Evolutionary conservation across 2,797 vertebrate species (phyloP), one percentile per base, ranked within the genome.

Genomic region (Yasuhikotakia modesta): DNA sequence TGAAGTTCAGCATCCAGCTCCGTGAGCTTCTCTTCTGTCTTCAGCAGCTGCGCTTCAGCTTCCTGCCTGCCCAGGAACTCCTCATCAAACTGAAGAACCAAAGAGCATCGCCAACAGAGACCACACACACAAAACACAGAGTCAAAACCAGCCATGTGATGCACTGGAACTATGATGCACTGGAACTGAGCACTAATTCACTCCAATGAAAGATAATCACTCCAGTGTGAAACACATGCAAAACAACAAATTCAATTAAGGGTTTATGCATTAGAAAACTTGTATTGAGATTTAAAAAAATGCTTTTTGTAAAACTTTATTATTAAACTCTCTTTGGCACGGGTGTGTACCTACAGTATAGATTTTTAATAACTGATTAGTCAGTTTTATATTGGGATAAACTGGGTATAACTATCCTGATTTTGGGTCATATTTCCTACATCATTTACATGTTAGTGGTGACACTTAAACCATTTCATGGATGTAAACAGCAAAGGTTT

Each of bases 1-100:
- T 94, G 93, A 70, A 97, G 88, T 89, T 96, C 95, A 75, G 89
- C 91, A 91, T 97, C 95, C 86, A 98, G 95, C 85, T 93, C 93
- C 85, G 80, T 90, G 85, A 96, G 94, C 90, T 93, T 92, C 86
- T 95, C 95, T 80, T 99, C 96, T 83, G 87, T 95, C 89, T 95
- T 96, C 71, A 93, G 90, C 85, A 96, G 87, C 75, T 95, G 92
- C 67, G 93, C 92, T 84, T 96, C 91, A n/a, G 95, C 94, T 88
- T 99, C 95, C 87, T 98, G 97, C 85, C 96, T 94, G 87, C 90
- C 90, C 32, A 95, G 85, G 88, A 96, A 95, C 90, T 99, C 96
- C 86, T 97, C 95, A 82, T 99, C 97, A 89, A 95, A 94, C 97
- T 99, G 81, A 19, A 88, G 70, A 71, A 66, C 16, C 73, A 63